Evolutionary conservation across 2,797 vertebrate genomes (phyloP).

Genomic region (Channa striata): DNA sequence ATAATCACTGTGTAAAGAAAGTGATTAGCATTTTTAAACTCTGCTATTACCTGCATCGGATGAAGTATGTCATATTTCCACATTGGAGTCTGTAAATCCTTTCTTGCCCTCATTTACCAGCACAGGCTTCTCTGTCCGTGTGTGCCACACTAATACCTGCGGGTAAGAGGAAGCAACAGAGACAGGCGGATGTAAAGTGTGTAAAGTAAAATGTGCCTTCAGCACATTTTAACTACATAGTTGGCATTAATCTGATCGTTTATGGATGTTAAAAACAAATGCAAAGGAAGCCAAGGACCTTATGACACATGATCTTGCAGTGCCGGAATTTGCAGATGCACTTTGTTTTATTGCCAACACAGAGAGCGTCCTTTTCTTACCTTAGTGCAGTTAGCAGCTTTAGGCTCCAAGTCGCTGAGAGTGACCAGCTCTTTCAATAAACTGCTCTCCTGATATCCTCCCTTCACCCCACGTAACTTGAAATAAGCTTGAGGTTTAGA

Average conservation of each 20-base stretch:
- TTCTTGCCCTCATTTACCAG: constrained; percentile 91
- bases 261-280: constrained; percentile 26
- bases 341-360: constrained; percentile 2
- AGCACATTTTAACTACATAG: constrained; percentile 22
- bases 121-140: constrained; percentile 89
- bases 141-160: constrained; percentile 94
- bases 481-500: constrained; percentile 90
- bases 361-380: constrained; percentile 71
- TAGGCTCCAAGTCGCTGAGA: constrained; percentile 90
- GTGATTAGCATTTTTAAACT: constrained; percentile 61
- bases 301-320: constrained; percentile 2
- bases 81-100: constrained; percentile 89
- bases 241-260: constrained; percentile 41
- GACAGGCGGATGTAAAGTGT: constrained; percentile 9
- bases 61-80: constrained; percentile 86
- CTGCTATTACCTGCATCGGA: constrained; percentile 68
- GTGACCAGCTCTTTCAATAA: constrained; percentile 90
- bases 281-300: constrained; percentile 23
- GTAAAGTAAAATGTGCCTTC: constrained; percentile 4
- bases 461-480: constrained; percentile 90
- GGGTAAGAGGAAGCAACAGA: constrained; percentile 31
- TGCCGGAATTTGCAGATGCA: constrained; percentile 7
- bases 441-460: constrained; percentile 92
- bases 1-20: constrained; percentile 21
- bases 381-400: constrained; percentile 93